These are phyloP conservation scores for Albula glossodonta DNA, from an alignment of 2,113 vertebrate genomes.

Conservation along the genomic window DNA sequence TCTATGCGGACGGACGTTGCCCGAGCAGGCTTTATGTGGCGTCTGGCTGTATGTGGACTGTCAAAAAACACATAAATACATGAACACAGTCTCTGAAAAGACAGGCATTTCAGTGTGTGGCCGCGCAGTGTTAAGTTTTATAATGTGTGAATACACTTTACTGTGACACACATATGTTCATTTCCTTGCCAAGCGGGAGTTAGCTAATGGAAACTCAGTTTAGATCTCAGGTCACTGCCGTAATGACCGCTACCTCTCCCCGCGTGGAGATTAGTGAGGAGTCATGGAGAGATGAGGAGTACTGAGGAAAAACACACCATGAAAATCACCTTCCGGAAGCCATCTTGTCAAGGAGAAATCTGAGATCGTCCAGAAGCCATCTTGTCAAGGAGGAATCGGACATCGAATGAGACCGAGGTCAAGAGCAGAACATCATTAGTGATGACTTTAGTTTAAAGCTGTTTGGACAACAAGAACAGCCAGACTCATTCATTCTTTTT, in stretches of 20 bases:
- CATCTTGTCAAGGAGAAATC: background rate
- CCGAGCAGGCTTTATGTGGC: no score
- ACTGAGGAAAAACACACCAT: no score
- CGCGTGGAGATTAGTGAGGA: background rate
- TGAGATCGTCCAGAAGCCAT: no score
- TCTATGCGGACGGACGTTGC: no score
- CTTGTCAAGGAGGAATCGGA: background rate
- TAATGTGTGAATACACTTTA: no score
- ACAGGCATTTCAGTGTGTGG: no score
- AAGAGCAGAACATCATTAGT: background rate
- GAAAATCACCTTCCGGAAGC: background rate
- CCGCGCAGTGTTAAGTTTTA: no score
- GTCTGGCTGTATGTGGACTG: no score
- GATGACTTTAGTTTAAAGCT: background rate
- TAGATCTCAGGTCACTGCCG: background rate
- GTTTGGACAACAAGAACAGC: background rate
- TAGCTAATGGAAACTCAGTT: background rate
- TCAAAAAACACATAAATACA: no score
- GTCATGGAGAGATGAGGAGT: background rate
- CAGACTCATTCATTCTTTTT: no score
- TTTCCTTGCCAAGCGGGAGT: background rate
- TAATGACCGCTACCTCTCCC: background rate
- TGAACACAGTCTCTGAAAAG: no score
- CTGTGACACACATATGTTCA: no score
- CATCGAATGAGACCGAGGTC: background rate